phyloP scores from a whole-genome alignment of 2,888 invertebrate genomes.

The Sepiola atlantica region DNA sequence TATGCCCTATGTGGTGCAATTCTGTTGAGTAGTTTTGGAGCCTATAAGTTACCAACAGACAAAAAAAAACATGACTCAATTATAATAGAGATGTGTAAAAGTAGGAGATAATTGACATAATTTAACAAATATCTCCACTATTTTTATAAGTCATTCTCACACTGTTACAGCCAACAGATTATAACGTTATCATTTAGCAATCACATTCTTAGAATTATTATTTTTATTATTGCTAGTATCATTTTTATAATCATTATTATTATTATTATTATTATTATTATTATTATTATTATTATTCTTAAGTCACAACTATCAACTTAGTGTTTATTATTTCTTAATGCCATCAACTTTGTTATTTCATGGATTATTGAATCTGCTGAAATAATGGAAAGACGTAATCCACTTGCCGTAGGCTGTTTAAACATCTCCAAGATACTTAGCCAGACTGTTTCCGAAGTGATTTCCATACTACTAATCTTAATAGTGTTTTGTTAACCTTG shows the following conservation, averaged over 20 bases:
- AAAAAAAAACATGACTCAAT: too few species aligned
- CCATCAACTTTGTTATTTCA: constrained; percentile 32
- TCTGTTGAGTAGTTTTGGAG: too few species aligned
- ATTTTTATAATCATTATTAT: neutral
- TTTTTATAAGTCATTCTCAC: too few species aligned
- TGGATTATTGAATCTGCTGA: neutral
- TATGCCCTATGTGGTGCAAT: too few species aligned
- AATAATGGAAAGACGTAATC: neutral
- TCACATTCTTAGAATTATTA: too few species aligned
- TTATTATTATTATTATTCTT: neutral
- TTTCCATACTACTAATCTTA: constrained; percentile 13
- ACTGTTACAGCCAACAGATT: too few species aligned
- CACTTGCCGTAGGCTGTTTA: constrained; percentile 21
- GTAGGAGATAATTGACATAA: too few species aligned
- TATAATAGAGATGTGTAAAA: too few species aligned
- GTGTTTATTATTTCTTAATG: neutral
- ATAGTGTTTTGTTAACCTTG: constrained; percentile 32
- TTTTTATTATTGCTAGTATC: too few species aligned
- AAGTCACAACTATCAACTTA: neutral
- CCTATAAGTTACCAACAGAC: too few species aligned
- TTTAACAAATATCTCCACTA: too few species aligned
- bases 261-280: neutral
- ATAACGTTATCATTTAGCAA: too few species aligned
- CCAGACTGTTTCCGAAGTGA: neutral
- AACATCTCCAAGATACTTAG: constrained; percentile 32